These are phyloP conservation scores for Zelleria hepariella DNA, from an alignment of 2,888 invertebrate species.

Conservation along the genomic window DNA sequence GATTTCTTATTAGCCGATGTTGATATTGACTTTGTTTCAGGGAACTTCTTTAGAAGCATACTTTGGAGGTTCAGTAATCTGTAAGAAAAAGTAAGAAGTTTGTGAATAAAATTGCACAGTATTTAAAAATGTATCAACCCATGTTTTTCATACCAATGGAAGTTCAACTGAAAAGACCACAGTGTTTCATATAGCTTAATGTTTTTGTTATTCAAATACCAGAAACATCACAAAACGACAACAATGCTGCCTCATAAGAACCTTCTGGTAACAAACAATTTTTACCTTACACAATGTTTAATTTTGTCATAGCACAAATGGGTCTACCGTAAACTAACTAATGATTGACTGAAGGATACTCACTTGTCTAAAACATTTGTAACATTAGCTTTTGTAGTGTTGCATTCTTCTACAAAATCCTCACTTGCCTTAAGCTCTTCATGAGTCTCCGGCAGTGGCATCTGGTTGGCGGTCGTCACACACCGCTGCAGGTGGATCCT, in stretches of 20 bases:
- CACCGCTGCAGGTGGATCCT: constrained; percentile 91
- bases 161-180: too few species aligned
- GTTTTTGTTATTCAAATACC: too few species aligned
- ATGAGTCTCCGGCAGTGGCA: constrained; percentile 78
- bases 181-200: too few species aligned
- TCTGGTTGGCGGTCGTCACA: constrained; percentile 80
- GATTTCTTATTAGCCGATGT: constrained; percentile 19
- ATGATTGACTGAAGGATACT: constrained; percentile 20
- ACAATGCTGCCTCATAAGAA: not conserved
- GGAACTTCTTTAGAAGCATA: constrained; percentile 72
- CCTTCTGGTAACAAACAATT: too few species aligned
- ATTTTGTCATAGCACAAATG: too few species aligned
- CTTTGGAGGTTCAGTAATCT: constrained; percentile 53
- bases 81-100: constrained; percentile 24
- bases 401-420: constrained; percentile 65
- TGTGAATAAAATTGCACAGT: too few species aligned
- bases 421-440: constrained; percentile 52
- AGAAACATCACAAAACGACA: constrained; percentile 7
- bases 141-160: too few species aligned
- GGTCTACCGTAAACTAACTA: not conserved
- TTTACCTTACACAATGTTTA: too few species aligned
- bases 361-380: constrained; percentile 75
- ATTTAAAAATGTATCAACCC: too few species aligned
- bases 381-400: constrained; percentile 68
- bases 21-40: constrained; percentile 76